phyloP scores from a whole-genome alignment of 2,888 invertebrate species.

The Geotrupes spiniger region DNA sequence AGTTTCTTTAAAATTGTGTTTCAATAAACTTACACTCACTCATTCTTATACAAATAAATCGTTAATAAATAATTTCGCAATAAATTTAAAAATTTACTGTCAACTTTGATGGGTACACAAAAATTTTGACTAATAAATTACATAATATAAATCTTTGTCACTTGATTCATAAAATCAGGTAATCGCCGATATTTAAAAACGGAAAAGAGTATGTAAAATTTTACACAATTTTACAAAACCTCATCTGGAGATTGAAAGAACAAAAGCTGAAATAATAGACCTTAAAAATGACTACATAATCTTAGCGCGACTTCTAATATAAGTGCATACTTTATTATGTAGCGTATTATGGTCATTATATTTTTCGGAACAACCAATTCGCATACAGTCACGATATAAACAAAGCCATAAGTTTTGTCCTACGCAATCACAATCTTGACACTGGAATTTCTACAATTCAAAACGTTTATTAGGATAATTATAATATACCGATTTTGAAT shows the following conservation, averaged over 20 bases:
- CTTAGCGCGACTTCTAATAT: too few relatives aligned
- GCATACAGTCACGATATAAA: slow-evolving; percentile 72
- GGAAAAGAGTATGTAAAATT: slow-evolving; percentile 4
- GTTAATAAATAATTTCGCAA: too few relatives aligned
- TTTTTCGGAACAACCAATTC: slow-evolving; percentile 80
- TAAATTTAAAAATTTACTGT: slow-evolving; percentile 1
- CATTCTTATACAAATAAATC: slow-evolving; percentile 8
- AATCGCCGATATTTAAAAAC: too few relatives aligned
- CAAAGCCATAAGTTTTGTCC: slow-evolving; percentile 88
- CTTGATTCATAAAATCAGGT: too few relatives aligned
- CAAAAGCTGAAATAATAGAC: too few relatives aligned
- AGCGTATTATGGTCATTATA: slow-evolving; percentile 78
- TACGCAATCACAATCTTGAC: slow-evolving; percentile 69
- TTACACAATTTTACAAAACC: too few relatives aligned
- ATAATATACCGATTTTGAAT: slow-evolving; percentile 1
- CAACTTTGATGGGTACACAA: slow-evolving; percentile 7
- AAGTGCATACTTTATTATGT: slow-evolving; percentile 77
- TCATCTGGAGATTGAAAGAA: too few relatives aligned
- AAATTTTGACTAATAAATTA: slow-evolving; percentile 11
- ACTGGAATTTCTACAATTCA: slow-evolving; percentile 54
- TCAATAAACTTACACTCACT: slow-evolving; percentile 6
- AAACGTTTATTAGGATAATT: not conserved
- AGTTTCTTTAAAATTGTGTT: too few relatives aligned
- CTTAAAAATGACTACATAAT: too few relatives aligned
- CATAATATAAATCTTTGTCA: too few relatives aligned